These are phyloP conservation scores for Calliopsis andreniformis DNA, from an alignment of 1,140 invertebrate species.

Conservation along the genomic window DNA sequence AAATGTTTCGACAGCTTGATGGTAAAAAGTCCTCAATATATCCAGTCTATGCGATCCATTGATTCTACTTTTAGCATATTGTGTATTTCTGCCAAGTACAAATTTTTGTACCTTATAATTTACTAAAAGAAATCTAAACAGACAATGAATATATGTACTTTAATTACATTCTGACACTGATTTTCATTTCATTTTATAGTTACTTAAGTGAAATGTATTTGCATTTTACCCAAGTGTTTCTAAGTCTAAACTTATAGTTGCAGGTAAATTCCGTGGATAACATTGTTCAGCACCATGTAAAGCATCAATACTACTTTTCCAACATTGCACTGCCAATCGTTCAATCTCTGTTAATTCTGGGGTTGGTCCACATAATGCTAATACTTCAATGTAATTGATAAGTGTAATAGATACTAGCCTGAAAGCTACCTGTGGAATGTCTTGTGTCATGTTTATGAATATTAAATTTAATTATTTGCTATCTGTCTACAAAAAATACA, in stretches of 20 bases:
- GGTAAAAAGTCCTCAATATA: constrained; percentile 87
- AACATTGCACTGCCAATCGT: constrained; percentile 87
- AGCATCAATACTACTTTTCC: constrained; percentile 86
- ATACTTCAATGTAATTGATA: constrained; percentile 87
- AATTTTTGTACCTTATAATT: constrained; percentile 86
- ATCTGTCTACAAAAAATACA: constrained; percentile 7
- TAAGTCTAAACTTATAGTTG: constrained; percentile 83
- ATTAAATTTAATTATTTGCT: background rate
- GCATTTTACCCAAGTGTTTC: constrained; percentile 85
- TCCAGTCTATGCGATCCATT: constrained; percentile 85
- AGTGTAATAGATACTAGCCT: constrained; percentile 89
- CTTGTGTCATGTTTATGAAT: background rate
- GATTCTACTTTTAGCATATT: constrained; percentile 81
- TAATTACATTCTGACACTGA: background rate
- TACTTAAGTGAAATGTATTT: background rate
- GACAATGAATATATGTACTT: background rate
- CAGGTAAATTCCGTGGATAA: constrained; percentile 85
- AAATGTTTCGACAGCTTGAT: constrained; percentile 83
- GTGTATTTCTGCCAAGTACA: constrained; percentile 85
- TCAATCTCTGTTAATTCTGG: constrained; percentile 88
- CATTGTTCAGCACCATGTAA: constrained; percentile 84
- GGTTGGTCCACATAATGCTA: constrained; percentile 89
- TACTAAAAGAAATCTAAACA: constrained; percentile 85
- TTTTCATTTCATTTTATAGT: background rate
- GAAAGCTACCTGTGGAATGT: constrained; percentile 87